Evolutionary conservation across 2,888 invertebrate genomes (phyloP).

Genomic region (Hyposoter dolosus): DNA sequence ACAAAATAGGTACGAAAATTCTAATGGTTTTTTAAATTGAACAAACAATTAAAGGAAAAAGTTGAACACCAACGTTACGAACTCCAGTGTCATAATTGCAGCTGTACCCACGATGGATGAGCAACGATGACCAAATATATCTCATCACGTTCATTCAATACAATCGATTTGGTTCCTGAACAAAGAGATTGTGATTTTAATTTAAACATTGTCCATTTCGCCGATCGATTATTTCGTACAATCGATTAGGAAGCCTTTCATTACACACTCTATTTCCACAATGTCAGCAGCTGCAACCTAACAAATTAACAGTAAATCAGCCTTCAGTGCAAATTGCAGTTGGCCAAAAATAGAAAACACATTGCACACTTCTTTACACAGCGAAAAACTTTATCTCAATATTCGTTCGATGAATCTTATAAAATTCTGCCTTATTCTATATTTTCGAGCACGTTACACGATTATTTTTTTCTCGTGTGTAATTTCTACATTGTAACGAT

Average conservation of each 20-base stretch:
- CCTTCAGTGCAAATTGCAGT: neutral
- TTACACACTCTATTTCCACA: neutral
- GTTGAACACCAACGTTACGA: no score
- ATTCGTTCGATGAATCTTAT: neutral
- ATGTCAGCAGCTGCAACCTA: neutral
- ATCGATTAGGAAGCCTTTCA: neutral
- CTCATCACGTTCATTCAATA: neutral
- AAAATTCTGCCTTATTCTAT: neutral
- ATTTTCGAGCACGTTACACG: neutral
- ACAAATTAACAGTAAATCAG: neutral
- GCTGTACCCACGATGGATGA: neutral
- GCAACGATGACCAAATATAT: neutral
- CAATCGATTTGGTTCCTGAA: neutral
- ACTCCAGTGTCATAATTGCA: no score
- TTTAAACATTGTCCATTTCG: neutral
- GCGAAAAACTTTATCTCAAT: neutral
- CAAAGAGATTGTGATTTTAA: neutral
- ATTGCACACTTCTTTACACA: neutral
- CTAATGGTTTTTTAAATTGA: no score
- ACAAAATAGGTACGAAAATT: no score
- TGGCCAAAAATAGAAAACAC: neutral
- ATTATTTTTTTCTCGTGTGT: neutral
- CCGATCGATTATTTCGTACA: neutral
- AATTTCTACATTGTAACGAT: slow-evolving; percentile 7
- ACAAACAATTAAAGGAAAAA: no score